Conservation (phyloP, 2,888 invertebrate genomes). For the Odontothrips loti region DNA sequence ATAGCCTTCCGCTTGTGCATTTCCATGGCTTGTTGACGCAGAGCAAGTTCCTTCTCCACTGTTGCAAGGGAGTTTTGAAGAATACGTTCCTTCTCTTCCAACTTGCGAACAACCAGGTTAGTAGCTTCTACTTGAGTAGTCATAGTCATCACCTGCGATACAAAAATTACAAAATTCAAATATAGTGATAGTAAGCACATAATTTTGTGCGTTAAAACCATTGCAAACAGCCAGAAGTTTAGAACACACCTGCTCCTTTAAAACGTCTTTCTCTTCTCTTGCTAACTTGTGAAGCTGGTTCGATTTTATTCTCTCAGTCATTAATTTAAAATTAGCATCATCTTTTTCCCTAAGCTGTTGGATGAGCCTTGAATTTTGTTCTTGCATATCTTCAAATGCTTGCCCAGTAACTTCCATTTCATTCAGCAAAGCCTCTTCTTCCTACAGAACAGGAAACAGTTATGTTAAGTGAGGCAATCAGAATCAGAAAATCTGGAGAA, state of each 20-base stretch:
- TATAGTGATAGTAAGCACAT: too few relatives aligned
- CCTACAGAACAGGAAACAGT: constrained; percentile 49
- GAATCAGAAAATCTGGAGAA: constrained; percentile 32
- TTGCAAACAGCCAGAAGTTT: too few relatives aligned
- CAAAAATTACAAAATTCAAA: background rate
- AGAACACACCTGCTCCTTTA: constrained; percentile 73
- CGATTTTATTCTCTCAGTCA: constrained; percentile 94
- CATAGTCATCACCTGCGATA: constrained; percentile 62
- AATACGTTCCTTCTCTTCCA: constrained; percentile 93
- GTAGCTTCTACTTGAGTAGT: constrained; percentile 91
- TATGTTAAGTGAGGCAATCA: constrained; percentile 39
- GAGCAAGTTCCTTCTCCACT: constrained; percentile 87
- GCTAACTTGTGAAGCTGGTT: constrained; percentile 93
- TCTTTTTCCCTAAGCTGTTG: constrained; percentile 95
- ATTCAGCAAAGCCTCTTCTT: constrained; percentile 92
- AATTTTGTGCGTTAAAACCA: background rate
- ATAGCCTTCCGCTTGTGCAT: constrained; percentile 97
- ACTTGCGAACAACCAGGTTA: constrained; percentile 84
- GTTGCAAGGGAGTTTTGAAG: constrained; percentile 87
- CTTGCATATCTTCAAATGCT: constrained; percentile 99
- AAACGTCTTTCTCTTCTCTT: constrained; percentile 88
- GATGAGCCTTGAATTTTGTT: constrained; percentile 91
- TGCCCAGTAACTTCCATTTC: constrained; percentile 99
- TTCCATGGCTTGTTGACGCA: constrained; percentile 95
- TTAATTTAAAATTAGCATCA: constrained; percentile 96